A percentile compares a stretch with the other conserved stretches of the same genome.
Conservation (phyloP, 1,140 invertebrate species). For the Chlorops oryzae region DNA sequence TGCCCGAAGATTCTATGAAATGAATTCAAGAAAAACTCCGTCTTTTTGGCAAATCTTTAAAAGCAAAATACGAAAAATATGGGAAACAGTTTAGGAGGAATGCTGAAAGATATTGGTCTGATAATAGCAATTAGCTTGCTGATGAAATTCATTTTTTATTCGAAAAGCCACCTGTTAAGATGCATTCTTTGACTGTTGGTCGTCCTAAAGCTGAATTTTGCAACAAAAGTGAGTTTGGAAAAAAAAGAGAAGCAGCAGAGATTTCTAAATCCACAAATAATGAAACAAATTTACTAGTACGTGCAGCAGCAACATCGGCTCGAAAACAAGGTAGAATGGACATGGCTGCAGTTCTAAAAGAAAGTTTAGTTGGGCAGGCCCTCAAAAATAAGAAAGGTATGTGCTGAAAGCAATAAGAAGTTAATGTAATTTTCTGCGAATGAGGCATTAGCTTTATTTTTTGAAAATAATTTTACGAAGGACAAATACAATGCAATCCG, state of each 20-base stretch:
- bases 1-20: too few relatives aligned
- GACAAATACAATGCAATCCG: conserved; percentile 3
- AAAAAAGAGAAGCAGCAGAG: not conserved
- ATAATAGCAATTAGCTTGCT: too few relatives aligned
- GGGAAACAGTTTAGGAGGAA: too few relatives aligned
- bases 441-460: conserved; percentile 8
- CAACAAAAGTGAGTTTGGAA: too few relatives aligned
- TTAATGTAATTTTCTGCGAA: not conserved
- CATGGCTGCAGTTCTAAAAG: conserved; percentile 6
- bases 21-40: too few relatives aligned
- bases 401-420: not conserved
- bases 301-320: conserved; percentile 3
- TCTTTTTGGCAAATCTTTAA: too few relatives aligned
- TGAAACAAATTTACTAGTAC: not conserved
- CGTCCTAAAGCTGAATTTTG: too few relatives aligned
- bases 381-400: not conserved
- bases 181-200: too few relatives aligned
- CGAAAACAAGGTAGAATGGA: conserved; percentile 1
- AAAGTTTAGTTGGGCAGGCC: not conserved
- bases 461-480: conserved; percentile 12
- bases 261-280: not conserved
- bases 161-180: too few relatives aligned
- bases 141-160: too few relatives aligned
- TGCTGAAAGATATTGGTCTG: too few relatives aligned
- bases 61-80: too few relatives aligned